A percentile compares a stretch with the other conserved stretches of the same genome.
These are phyloP conservation scores for Anguilla anguilla DNA, from an alignment of 2,797 vertebrate genomes.

Conservation along the genomic window DNA sequence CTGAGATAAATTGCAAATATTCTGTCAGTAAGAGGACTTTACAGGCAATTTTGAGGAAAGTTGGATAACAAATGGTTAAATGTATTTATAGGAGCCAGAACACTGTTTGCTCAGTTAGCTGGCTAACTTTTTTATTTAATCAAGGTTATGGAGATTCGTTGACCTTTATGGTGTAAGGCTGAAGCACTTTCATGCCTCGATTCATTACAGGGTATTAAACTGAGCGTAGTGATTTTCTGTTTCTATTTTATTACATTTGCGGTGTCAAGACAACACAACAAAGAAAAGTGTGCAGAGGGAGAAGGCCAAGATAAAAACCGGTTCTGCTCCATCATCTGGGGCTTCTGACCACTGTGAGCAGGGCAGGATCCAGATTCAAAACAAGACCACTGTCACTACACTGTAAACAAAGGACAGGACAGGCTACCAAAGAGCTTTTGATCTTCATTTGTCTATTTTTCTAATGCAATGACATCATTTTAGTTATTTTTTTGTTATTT, in stretches of 20 bases:
- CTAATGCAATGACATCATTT: too few relatives aligned
- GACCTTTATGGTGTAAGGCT: neutral
- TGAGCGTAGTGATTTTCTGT: neutral
- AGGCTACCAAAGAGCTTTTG: too few relatives aligned
- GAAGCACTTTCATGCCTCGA: neutral
- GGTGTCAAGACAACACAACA: neutral
- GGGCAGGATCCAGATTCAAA: neutral
- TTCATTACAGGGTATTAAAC: neutral
- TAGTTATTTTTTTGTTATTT: too few relatives aligned
- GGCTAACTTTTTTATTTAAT: neutral
- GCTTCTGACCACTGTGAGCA: neutral
- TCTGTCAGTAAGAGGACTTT: neutral
- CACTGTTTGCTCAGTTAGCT: neutral
- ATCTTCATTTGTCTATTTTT: too few relatives aligned
- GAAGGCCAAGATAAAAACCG: neutral
- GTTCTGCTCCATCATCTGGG: neutral
- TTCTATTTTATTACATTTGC: slow-evolving; percentile 7
- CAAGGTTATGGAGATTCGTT: neutral
- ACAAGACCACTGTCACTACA: neutral
- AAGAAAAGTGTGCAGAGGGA: neutral
- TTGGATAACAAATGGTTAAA: neutral
- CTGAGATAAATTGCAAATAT: neutral
- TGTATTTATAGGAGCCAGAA: neutral
- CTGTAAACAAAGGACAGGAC: too few relatives aligned
- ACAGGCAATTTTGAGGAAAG: neutral